These are phyloP conservation scores for Tangara arthus DNA, from an alignment of 2,797 vertebrate genomes.

Conservation along the genomic window DNA sequence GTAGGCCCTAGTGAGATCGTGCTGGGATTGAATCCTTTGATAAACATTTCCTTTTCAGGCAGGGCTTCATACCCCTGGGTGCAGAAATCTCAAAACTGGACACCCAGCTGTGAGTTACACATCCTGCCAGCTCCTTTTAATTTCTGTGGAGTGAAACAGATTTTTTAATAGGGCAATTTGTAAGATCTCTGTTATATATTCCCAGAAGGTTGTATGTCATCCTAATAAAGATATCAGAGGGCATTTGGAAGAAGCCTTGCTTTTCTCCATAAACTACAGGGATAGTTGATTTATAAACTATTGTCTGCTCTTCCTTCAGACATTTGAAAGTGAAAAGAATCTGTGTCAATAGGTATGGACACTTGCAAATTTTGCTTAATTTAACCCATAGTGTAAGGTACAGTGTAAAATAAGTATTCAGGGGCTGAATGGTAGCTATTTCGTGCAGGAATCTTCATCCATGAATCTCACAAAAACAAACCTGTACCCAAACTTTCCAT, in stretches of 20 bases:
- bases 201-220: neutral
- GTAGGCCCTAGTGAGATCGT: rapidly evolving
- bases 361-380: neutral
- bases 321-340: neutral
- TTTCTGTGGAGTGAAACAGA: neutral
- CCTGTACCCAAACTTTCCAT: neutral
- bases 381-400: neutral
- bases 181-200: neutral
- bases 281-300: neutral
- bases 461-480: neutral
- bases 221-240: neutral
- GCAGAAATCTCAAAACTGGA: neutral
- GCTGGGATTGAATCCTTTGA: neutral
- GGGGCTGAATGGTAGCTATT: neutral
- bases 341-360: neutral
- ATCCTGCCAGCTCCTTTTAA: neutral
- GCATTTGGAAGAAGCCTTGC: neutral
- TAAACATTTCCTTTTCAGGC: neutral
- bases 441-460: neutral
- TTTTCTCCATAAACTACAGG: neutral
- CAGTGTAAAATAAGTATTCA: neutral
- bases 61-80: neutral
- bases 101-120: neutral
- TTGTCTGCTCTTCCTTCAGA: neutral
- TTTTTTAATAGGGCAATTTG: neutral